Evolutionary conservation across 1,140 invertebrate species (phyloP).

Genomic region (Orchestia grillus): DNA sequence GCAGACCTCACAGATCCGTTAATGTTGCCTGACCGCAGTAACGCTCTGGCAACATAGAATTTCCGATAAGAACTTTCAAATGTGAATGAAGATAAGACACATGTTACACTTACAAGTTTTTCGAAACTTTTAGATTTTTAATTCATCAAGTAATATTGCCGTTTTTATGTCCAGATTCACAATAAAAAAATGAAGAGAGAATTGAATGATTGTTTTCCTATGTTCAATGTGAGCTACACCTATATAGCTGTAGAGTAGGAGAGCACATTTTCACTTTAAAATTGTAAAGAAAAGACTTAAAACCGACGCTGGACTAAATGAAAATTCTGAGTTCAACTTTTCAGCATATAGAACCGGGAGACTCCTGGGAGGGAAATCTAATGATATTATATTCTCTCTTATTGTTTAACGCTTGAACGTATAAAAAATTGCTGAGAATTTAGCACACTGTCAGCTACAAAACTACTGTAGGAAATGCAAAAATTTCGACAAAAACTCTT

Average conservation of each 20-base stretch:
- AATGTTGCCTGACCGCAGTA: not conserved
- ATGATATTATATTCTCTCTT: too few species aligned
- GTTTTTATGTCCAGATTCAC: not conserved
- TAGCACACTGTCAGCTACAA: too few species aligned
- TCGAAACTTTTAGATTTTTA: not conserved
- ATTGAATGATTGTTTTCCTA: not conserved
- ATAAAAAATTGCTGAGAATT: too few species aligned
- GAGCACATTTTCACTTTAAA: not conserved
- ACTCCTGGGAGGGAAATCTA: too few species aligned
- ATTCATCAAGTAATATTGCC: not conserved
- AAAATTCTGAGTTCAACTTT: too few species aligned
- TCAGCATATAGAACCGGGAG: too few species aligned
- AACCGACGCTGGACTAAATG: too few species aligned
- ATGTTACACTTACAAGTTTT: not conserved
- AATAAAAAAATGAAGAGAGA: not conserved
- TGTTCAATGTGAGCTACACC: not conserved
- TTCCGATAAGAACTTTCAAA: not conserved
- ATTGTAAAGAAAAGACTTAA: not conserved
- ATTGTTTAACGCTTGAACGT: too few species aligned
- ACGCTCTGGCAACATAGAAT: not conserved
- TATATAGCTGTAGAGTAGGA: not conserved
- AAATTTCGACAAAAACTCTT: too few species aligned
- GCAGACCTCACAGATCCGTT: not conserved
- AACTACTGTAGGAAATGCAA: too few species aligned
- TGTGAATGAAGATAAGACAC: not conserved